These are phyloP conservation scores for Lissocephala sabroskyi DNA, from an alignment of 2,888 invertebrate genomes.

Conservation along the genomic window DNA sequence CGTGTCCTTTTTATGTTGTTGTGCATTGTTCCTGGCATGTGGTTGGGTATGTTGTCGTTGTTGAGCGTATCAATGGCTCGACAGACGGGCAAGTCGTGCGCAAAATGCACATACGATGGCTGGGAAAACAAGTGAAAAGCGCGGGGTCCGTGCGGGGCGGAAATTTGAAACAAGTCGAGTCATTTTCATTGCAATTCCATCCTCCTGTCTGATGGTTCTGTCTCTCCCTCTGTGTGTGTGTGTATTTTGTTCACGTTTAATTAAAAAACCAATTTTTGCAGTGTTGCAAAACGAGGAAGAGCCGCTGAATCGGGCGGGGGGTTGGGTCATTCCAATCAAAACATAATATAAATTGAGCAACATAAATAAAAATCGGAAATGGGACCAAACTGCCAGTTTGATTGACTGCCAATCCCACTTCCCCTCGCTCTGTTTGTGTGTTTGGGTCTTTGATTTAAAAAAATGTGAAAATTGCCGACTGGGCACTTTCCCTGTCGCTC, in stretches of 20 bases:
- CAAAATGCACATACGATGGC: conserved; percentile 9
- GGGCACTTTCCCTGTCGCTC: conserved; percentile 31
- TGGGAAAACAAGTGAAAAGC: no score
- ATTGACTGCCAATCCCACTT: no score
- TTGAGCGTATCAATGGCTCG: conserved; percentile 7
- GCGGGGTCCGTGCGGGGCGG: not conserved
- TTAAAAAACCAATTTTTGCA: conserved; percentile 53
- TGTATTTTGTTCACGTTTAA: conserved; percentile 35
- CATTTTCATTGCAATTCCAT: not conserved
- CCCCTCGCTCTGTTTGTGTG: no score
- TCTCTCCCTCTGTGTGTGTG: not conserved
- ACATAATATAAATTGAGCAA: conserved; percentile 12
- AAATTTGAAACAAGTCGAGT: not conserved
- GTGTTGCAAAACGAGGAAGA: conserved; percentile 21
- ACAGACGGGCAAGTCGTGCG: conserved; percentile 25
- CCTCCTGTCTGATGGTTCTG: conserved; percentile 1
- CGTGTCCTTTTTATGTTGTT: no score
- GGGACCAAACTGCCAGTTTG: no score
- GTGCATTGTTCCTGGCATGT: conserved; percentile 9
- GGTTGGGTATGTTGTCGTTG: conserved; percentile 17
- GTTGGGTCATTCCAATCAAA: not conserved
- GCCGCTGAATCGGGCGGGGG: conserved; percentile 1
- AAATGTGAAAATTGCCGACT: conserved; percentile 21
- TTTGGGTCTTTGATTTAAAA: no score
- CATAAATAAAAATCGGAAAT: conserved; percentile 15